Evolutionary conservation across 2,888 invertebrate genomes (phyloP).

Genomic region (Orthosia gothica): DNA sequence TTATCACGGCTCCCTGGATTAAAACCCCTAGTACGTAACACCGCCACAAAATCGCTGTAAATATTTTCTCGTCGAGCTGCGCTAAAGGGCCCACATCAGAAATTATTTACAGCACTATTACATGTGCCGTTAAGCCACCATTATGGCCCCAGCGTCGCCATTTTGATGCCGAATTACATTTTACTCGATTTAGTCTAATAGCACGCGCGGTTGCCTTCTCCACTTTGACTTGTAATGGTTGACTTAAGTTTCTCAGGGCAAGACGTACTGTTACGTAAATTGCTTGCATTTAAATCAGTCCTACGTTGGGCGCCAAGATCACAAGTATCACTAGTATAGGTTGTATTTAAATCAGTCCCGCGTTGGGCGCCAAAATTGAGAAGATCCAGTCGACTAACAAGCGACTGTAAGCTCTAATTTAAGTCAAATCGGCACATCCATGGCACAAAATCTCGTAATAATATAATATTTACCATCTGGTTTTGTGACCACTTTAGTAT

Average conservation of each 20-base stretch:
- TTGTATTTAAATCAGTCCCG: conserved; percentile 64
- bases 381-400: conserved; percentile 14
- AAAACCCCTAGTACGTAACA: conserved; percentile 40
- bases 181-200: conserved; percentile 81
- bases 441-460: conserved; percentile 29
- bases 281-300: conserved; percentile 60
- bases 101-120: conserved; percentile 82
- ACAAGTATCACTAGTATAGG: no score
- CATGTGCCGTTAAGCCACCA: conserved; percentile 81
- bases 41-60: conserved; percentile 48
- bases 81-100: conserved; percentile 57
- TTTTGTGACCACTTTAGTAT: conserved; percentile 39
- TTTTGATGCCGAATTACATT: conserved; percentile 81
- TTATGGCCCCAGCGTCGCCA: conserved; percentile 74
- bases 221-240: conserved; percentile 73
- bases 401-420: conserved; percentile 28
- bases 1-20: conserved; percentile 55
- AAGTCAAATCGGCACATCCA: conserved; percentile 40
- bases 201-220: conserved; percentile 74
- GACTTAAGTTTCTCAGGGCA: conserved; percentile 69
- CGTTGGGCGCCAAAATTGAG: conserved; percentile 71
- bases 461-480: conserved; percentile 39
- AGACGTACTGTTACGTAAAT: conserved; percentile 61
- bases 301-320: conserved; percentile 72
- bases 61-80: conserved; percentile 56